Evolutionary conservation across 2,113 vertebrate genomes (phyloP), one percentile per base, ranked within the genome.

Genomic region (Suncus etruscus): DNA sequence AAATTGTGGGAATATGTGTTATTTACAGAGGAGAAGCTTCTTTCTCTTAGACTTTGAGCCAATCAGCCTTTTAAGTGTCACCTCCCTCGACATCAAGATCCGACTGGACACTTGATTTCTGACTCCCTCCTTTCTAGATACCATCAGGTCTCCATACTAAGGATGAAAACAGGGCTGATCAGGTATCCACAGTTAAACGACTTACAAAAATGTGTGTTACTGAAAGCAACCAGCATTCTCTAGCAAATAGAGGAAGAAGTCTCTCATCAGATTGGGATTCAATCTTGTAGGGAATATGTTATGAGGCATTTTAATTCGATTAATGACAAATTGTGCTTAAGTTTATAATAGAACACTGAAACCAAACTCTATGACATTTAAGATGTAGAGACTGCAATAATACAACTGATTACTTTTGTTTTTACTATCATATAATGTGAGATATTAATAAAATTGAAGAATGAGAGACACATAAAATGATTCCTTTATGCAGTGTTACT

Each of bases 371-470:
- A 74, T 45, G 16, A 22, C 32, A 25, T 16, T 81, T 63, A 91
- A 68, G 24, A 66, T 88, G 87, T 48, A 90, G 73, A 94, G 45
- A 61, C 9, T 63, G 5, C 27, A 65, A 39, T 77, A 75, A 73
- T 77, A 88, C 84, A 73, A 51, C 27, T 29, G 22, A 54, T 73
- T 15, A 58, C 20, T 92, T 88, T 91, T 74, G 20, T 58, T 50
- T 78, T 63, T 50, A 70, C n/a, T 47, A 18, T 32, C 16, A 58
- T 2, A 20, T 50, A 31, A 72, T 85, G 6, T 32, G 8, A 20
- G 4, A 0, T 87, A 24, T 74, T 86, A 18, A 48, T 47, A 25
- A 58, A 77, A 83, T 88, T 66, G 87, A 65, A 79, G 15, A 73
- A 39, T 14, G 6, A 63, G 47, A 12, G 25, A 74, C n/a, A 63